Conservation (phyloP, 2,113 vertebrate species). For the Pimephales promelas region DNA sequence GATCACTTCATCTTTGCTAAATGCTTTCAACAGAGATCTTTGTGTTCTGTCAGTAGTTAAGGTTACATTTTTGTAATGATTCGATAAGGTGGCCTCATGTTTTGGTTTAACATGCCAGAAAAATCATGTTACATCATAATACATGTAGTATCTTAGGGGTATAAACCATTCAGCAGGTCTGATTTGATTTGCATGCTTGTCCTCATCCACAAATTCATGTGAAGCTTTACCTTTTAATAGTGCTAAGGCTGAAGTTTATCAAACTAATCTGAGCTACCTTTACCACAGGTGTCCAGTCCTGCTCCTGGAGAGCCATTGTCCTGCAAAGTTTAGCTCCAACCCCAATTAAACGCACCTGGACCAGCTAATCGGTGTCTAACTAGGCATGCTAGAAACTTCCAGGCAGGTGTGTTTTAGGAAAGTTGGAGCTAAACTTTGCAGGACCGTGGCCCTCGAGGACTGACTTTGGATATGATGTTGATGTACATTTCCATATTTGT, state of each 20-base stretch:
- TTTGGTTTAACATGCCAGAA: background rate
- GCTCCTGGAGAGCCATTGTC: no score
- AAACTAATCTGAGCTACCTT: background rate
- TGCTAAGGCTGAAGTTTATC: background rate
- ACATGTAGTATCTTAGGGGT: background rate
- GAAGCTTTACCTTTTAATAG: background rate
- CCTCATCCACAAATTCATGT: background rate
- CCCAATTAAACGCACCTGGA: no score
- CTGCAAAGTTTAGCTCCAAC: no score
- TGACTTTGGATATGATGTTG: background rate
- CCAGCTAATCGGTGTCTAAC: no score
- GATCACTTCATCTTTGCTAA: background rate
- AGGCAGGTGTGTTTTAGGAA: no score
- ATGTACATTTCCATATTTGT: background rate
- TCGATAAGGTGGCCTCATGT: background rate
- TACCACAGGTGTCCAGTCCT: background rate
- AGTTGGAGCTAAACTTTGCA: no score
- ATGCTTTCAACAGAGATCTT: background rate
- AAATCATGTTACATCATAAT: slow-evolving; percentile 1
- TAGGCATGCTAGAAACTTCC: no score
- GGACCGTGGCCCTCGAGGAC: no score
- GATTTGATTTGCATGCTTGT: background rate
- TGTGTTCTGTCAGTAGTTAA: background rate
- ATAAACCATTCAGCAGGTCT: background rate
- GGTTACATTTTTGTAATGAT: background rate